These are phyloP conservation scores for Cancer borealis DNA, from an alignment of 2,888 invertebrate species.

Conservation along the genomic window DNA sequence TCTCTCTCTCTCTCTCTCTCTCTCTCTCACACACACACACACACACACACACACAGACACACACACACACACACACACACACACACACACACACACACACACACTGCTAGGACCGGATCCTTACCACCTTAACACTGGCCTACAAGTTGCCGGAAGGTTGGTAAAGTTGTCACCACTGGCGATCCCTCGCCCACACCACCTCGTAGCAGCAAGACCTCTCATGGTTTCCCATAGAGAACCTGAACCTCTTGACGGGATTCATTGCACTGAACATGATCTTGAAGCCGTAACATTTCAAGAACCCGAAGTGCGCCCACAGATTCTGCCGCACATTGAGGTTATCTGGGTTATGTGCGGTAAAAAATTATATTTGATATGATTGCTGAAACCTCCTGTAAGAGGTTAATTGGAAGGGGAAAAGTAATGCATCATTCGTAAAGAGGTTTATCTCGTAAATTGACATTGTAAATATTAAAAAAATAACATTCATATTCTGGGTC, in stretches of 20 bases:
- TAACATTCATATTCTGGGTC: background rate
- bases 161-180: slow-evolving; percentile 18
- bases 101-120: background rate
- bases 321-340: background rate
- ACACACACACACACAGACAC: background rate
- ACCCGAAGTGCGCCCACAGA: slow-evolving; percentile 18
- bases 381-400: background rate
- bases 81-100: background rate
- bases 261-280: slow-evolving; percentile 49
- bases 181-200: slow-evolving; percentile 53
- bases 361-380: too few relatives aligned
- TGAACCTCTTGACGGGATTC: background rate
- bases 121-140: background rate
- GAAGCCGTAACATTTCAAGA: slow-evolving; percentile 48
- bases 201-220: slow-evolving; percentile 49
- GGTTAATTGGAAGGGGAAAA: background rate
- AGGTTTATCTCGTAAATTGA: background rate
- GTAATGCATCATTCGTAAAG: background rate
- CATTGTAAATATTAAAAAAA: background rate
- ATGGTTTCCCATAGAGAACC: background rate
- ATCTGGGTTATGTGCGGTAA: background rate
- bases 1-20: too few relatives aligned
- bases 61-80: background rate
- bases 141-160: background rate
- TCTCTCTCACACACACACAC: too few relatives aligned